phyloP scores from a whole-genome alignment of 2,113 vertebrate genomes.

The Loxodonta africana region DNA sequence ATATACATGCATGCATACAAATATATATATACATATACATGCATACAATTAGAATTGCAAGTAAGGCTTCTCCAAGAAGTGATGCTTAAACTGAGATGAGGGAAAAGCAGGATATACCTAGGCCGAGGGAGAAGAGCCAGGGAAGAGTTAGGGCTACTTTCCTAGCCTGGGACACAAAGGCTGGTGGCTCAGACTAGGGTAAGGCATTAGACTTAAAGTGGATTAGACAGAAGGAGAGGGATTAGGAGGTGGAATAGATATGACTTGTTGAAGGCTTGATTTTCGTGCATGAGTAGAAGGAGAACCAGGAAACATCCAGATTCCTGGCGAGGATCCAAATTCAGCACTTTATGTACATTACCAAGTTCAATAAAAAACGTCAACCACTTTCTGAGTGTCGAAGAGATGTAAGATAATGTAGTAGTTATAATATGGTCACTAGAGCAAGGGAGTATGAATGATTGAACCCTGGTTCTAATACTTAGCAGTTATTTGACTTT shows the following conservation, averaged over 20 bases:
- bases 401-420: neutral
- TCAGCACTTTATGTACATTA: neutral
- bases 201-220: neutral
- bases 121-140: neutral
- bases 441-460: neutral
- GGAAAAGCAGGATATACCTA: neutral
- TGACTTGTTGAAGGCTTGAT: neutral
- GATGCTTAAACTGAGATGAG: neutral
- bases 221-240: neutral
- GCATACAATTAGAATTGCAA: neutral
- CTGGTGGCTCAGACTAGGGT: neutral
- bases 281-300: neutral
- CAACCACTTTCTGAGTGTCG: neutral
- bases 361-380: neutral
- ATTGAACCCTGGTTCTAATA: neutral
- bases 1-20: neutral
- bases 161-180: neutral
- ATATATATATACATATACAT: neutral
- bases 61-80: neutral
- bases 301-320: neutral
- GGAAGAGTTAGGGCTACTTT: neutral
- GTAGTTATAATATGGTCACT: neutral
- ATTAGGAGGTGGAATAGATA: neutral
- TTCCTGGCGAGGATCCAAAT: neutral
- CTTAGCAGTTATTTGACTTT: slow-evolving; percentile 17